phyloP scores from a whole-genome alignment of 2,797 vertebrate genomes.

The Enteromius treurensis region DNA sequence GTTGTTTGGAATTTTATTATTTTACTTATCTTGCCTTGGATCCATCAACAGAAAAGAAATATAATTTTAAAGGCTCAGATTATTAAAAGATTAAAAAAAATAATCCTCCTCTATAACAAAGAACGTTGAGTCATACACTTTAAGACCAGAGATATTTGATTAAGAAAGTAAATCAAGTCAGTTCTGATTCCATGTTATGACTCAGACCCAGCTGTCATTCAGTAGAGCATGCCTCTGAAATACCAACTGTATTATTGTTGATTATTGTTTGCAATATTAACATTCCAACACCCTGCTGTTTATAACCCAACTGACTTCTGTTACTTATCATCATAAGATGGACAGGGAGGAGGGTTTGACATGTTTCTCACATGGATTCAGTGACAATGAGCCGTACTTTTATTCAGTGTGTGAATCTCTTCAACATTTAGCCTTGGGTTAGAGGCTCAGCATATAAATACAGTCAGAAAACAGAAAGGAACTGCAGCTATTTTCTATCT shows the following conservation, averaged over 20 bases:
- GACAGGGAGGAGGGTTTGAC: not conserved
- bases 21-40: not conserved
- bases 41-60: not conserved
- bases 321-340: constrained; percentile 3
- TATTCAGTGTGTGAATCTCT: constrained; percentile 8
- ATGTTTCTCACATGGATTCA: constrained; percentile 8
- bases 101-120: not conserved
- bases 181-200: constrained; percentile 1
- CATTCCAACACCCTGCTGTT: constrained; percentile 16
- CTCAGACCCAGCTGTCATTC: not conserved
- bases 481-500: not conserved
- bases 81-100: not conserved
- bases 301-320: not conserved
- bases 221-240: not conserved
- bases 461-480: constrained; percentile 25
- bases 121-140: not conserved
- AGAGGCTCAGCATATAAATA: constrained; percentile 18
- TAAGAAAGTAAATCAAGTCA: not conserved
- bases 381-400: not conserved
- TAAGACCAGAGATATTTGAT: not conserved
- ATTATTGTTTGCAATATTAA: constrained; percentile 11
- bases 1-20: not conserved
- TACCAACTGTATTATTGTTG: constrained; percentile 15
- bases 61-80: not conserved
- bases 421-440: constrained; percentile 32